Percentiles rank a stretch among this genome's conserved stretches.
phyloP scores from a whole-genome alignment of 2,888 invertebrate species.

The Xanthostigma xanthostigma region DNA sequence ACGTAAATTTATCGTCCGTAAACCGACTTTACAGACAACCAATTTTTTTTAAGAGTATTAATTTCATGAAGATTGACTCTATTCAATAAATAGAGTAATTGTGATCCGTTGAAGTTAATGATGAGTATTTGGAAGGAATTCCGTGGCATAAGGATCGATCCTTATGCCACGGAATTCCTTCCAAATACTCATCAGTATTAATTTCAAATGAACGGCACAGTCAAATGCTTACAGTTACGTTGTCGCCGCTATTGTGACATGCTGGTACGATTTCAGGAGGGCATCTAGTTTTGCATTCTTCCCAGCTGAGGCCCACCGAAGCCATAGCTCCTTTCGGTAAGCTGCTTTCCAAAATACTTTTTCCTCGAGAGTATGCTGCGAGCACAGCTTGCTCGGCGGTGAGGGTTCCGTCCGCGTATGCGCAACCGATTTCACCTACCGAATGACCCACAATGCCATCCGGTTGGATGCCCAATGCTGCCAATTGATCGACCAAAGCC shows the following conservation, averaged over 20 bases:
- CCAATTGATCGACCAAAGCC: slow-evolving; percentile 81
- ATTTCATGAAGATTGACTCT: no score
- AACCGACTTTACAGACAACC: no score
- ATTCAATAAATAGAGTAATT: no score
- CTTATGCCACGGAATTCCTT: no score
- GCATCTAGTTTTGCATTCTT: slow-evolving; percentile 55
- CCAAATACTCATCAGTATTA: no score
- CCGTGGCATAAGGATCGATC: no score
- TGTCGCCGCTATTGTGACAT: slow-evolving; percentile 90
- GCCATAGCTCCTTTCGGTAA: slow-evolving; percentile 76
- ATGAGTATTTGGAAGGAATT: no score
- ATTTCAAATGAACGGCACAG: not conserved
- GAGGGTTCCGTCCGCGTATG: slow-evolving; percentile 91
- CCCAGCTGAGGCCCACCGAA: slow-evolving; percentile 82
- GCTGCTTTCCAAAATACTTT: slow-evolving; percentile 61
- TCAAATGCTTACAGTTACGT: slow-evolving; percentile 49
- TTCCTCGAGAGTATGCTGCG: slow-evolving; percentile 88
- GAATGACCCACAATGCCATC: slow-evolving; percentile 96
- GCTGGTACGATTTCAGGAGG: slow-evolving; percentile 72
- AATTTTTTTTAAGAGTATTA: no score
- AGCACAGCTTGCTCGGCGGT: slow-evolving; percentile 88
- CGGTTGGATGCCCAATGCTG: slow-evolving; percentile 58
- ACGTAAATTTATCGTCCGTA: no score
- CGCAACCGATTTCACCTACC: slow-evolving; percentile 83
- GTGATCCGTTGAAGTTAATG: no score